Evolutionary conservation across 2,888 invertebrate species (phyloP).

Genomic region (Caenorhabditis wallacei): DNA sequence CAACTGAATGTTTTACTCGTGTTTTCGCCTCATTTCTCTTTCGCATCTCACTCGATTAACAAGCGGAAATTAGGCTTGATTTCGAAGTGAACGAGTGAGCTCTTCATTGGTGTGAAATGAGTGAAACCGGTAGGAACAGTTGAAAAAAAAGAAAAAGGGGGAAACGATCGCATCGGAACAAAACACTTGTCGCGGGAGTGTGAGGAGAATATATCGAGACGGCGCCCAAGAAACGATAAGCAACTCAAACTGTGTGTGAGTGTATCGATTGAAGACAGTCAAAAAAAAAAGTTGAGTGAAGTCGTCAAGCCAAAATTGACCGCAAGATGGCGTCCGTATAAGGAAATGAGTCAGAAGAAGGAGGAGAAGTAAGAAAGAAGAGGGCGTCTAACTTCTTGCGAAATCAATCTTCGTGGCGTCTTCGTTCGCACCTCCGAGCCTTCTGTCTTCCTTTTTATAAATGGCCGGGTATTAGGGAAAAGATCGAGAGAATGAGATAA

Average conservation of each 20-base stretch:
- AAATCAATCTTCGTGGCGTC: conserved; percentile 49
- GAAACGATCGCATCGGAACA: conserved; percentile 39
- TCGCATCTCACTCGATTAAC: background rate
- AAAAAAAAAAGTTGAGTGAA: conserved; percentile 24
- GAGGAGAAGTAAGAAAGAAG: conserved; percentile 15
- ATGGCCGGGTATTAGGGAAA: conserved; percentile 20
- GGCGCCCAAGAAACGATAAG: conserved; percentile 53
- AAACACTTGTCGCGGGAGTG: conserved; percentile 45
- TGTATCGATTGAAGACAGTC: conserved; percentile 45
- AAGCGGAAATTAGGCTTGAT: conserved; percentile 26
- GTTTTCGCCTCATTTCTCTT: conserved; percentile 36
- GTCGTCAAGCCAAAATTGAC: conserved; percentile 39
- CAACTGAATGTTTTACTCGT: conserved; percentile 45
- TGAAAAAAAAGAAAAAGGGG: background rate
- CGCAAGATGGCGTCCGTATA: conserved; percentile 37
- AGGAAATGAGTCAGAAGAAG: conserved; percentile 39
- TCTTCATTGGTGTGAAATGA: conserved; percentile 12
- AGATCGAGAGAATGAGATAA: conserved; percentile 57
- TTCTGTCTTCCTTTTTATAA: conserved; percentile 32
- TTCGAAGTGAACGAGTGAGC: conserved; percentile 20
- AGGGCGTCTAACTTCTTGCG: conserved; percentile 39
- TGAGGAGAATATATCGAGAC: conserved; percentile 21
- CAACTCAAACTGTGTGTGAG: conserved; percentile 35
- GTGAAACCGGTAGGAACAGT: conserved; percentile 48
- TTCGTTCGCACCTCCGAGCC: conserved; percentile 23